A percentile compares a stretch with the other conserved stretches of the same genome.
phyloP scores from a whole-genome alignment of 2,113 vertebrate genomes.

The Rhabdornis inornatus region DNA sequence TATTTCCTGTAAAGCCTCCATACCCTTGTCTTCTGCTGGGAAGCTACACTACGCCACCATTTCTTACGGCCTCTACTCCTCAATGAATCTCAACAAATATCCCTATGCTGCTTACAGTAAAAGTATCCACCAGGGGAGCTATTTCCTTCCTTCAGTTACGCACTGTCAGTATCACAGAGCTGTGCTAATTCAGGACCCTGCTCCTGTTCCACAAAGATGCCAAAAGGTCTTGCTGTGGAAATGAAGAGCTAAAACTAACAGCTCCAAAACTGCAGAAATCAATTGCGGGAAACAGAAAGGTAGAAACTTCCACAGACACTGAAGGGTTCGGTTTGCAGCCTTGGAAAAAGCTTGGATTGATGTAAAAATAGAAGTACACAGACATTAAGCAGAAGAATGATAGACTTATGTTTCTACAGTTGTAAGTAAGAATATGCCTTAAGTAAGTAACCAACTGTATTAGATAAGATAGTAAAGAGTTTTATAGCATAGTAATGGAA shows the following conservation, averaged over 20 bases:
- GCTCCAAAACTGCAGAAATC: not conserved
- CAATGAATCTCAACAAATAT: slow-evolving; percentile 6
- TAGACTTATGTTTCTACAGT: no score
- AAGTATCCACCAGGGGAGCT: slow-evolving; percentile 9
- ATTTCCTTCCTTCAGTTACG: slow-evolving; percentile 47
- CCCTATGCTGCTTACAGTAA: not conserved
- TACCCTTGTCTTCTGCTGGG: not conserved
- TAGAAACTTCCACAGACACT: no score
- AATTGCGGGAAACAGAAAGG: no score
- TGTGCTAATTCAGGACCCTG: slow-evolving; percentile 54
- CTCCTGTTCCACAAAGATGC: slow-evolving; percentile 39
- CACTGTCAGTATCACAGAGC: not conserved
- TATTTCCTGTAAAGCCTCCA: not conserved
- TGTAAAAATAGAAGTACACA: no score
- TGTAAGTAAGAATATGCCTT: no score
- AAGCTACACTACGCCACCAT: not conserved
- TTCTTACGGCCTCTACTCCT: not conserved
- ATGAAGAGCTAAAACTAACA: slow-evolving; percentile 49
- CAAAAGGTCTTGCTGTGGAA: slow-evolving; percentile 45
- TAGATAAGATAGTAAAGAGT: no score
- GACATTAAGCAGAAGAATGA: no score
- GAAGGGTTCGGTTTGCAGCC: no score
- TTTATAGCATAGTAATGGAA: no score
- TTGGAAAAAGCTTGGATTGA: no score
- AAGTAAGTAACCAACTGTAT: no score